Evolutionary conservation across 2,888 invertebrate genomes (phyloP).

Genomic region (Phrixothrix hirtus): DNA sequence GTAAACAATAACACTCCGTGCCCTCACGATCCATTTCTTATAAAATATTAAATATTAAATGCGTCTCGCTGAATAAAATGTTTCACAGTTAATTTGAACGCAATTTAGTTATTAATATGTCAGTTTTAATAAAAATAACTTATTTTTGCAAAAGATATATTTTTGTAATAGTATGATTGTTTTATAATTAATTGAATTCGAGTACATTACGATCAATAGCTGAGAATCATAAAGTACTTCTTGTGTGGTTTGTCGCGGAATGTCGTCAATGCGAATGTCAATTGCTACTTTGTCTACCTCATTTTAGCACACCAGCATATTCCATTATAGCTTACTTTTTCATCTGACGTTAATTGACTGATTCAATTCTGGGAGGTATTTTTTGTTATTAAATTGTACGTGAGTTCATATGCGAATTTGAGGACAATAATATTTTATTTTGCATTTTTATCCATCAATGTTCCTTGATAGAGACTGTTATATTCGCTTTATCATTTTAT

Average conservation of each 20-base stretch:
- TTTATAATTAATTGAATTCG: no score
- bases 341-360: conserved; percentile 44
- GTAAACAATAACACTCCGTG: no score
- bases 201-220: conserved; percentile 20
- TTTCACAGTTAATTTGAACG: no score
- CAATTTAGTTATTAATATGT: no score
- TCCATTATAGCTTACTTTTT: conserved; percentile 42
- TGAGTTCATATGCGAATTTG: conserved; percentile 22
- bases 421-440: conserved; percentile 42
- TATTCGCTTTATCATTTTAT: no score
- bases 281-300: conserved; percentile 38
- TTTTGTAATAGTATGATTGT: no score
- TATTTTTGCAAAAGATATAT: no score
- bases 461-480: no score
- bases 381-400: conserved; percentile 33
- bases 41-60: no score
- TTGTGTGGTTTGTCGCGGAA: conserved; percentile 37
- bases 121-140: no score
- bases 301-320: conserved; percentile 37
- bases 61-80: no score
- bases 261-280: conserved; percentile 37
- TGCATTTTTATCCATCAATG: background rate
- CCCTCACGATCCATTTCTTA: no score
- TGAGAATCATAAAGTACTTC: conserved; percentile 20
- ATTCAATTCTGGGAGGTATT: conserved; percentile 47